phyloP scores from a whole-genome alignment of 2,888 invertebrate species.

The Caenorhabditis macrosperma region DNA sequence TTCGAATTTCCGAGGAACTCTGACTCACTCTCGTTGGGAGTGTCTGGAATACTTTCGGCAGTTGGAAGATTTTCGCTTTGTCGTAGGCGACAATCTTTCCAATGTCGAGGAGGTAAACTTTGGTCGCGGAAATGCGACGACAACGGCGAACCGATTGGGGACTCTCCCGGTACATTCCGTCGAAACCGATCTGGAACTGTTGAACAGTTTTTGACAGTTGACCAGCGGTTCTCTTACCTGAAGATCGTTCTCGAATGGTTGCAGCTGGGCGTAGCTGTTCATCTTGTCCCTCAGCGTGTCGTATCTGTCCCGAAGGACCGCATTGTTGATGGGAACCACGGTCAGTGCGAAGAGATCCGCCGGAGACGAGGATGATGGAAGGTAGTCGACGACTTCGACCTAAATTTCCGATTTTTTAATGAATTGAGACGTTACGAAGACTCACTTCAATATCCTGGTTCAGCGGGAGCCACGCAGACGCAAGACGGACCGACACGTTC shows the following conservation, averaged over 20 bases:
- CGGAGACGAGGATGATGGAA: conserved; percentile 40
- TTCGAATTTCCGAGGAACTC: too few species aligned
- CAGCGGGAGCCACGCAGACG: conserved; percentile 39
- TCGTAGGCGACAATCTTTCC: conserved; percentile 34
- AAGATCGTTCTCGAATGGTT: conserved; percentile 33
- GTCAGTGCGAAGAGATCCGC: conserved; percentile 36
- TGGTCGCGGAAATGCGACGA: conserved; percentile 30
- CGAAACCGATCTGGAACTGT: conserved; percentile 37
- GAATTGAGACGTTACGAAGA: not conserved
- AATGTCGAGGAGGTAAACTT: conserved; percentile 42
- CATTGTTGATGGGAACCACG: conserved; percentile 25
- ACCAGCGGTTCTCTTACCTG: not conserved
- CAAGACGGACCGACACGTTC: conserved; percentile 10
- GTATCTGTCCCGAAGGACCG: conserved; percentile 3
- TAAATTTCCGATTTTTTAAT: too few species aligned
- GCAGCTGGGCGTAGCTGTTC: conserved; percentile 17
- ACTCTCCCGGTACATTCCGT: conserved; percentile 22
- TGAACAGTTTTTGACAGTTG: not conserved
- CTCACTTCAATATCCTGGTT: conserved; percentile 32
- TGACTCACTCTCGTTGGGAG: too few species aligned
- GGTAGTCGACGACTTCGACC: conserved; percentile 51
- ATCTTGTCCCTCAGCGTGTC: conserved; percentile 39
- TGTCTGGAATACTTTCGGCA: conserved; percentile 38
- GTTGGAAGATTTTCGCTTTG: conserved; percentile 29
- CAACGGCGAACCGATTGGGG: conserved; percentile 5